A percentile compares a stretch with the other conserved stretches of the same genome.
Conservation (phyloP, 2,797 vertebrate species). For the Pteropus rufus region DNA sequence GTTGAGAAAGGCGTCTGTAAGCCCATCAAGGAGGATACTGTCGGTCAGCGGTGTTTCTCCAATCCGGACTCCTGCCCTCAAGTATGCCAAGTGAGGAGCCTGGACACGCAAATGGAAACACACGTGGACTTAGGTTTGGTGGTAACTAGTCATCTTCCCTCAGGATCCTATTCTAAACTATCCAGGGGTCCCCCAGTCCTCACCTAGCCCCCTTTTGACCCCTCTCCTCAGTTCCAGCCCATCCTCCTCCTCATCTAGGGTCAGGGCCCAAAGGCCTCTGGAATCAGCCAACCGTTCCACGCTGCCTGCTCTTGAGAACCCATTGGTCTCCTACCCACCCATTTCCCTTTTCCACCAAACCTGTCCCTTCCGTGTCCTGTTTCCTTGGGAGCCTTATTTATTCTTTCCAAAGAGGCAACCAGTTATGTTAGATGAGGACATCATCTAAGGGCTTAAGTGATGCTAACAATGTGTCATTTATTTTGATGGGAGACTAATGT, state of each 20-base stretch:
- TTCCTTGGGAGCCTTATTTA: neutral
- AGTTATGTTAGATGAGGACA: neutral
- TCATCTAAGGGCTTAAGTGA: neutral
- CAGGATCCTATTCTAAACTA: neutral
- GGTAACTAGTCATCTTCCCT: neutral
- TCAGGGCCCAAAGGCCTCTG: neutral
- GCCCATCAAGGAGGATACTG: slow-evolving; percentile 91
- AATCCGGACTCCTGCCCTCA: slow-evolving; percentile 92
- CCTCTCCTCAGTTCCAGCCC: neutral
- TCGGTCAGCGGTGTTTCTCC: slow-evolving; percentile 91
- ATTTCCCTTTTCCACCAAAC: neutral
- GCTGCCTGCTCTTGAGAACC: neutral
- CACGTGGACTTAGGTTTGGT: neutral
- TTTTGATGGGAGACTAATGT: neutral
- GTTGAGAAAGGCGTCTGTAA: slow-evolving; percentile 93
- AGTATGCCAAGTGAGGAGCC: slow-evolving; percentile 91
- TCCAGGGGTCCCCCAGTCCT: neutral
- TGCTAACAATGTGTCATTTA: neutral
- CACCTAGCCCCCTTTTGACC: no score
- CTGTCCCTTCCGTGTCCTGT: neutral
- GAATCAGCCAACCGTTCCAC: neutral
- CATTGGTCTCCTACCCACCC: neutral
- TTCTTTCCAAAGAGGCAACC: neutral
- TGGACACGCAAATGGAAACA: slow-evolving; percentile 50
- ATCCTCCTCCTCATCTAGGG: neutral